A percentile compares a stretch with the other conserved stretches of the same genome.
phyloP scores from a whole-genome alignment of 2,888 invertebrate genomes.

The Aleiodes alternator region DNA sequence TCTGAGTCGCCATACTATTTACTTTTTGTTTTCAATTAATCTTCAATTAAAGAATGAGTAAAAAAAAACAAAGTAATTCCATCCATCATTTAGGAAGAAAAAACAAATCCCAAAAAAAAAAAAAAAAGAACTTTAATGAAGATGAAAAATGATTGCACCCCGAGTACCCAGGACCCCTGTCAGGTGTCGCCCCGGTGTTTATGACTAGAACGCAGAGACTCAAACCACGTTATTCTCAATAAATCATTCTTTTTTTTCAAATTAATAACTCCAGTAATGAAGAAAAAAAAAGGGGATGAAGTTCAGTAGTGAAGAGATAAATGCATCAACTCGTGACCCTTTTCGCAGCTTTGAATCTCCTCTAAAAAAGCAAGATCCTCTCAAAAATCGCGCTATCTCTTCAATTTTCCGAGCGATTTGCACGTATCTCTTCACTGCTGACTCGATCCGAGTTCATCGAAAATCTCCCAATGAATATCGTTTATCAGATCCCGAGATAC shows the following conservation, averaged over 20 bases:
- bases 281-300: not conserved
- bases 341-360: no score
- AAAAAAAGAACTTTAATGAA: slow-evolving; percentile 10
- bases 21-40: not conserved
- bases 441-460: no score
- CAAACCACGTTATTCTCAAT: slow-evolving; percentile 27
- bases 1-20: slow-evolving; percentile 24
- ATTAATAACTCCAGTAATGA: not conserved
- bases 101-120: slow-evolving; percentile 24
- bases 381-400: no score
- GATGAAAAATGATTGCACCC: slow-evolving; percentile 53
- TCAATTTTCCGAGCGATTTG: no score
- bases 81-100: not conserved
- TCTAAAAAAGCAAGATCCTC: no score
- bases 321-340: no score
- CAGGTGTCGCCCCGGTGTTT: not conserved
- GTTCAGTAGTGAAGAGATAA: no score
- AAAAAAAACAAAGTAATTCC: slow-evolving; percentile 31
- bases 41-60: not conserved
- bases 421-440: no score
- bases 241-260: not conserved
- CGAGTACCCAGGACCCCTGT: slow-evolving; percentile 54
- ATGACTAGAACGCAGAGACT: slow-evolving; percentile 38
- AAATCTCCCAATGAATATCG: no score
- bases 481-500: no score